phyloP scores from a whole-genome alignment of 2,113 vertebrate genomes.

The Xiphorhynchus elegans region DNA sequence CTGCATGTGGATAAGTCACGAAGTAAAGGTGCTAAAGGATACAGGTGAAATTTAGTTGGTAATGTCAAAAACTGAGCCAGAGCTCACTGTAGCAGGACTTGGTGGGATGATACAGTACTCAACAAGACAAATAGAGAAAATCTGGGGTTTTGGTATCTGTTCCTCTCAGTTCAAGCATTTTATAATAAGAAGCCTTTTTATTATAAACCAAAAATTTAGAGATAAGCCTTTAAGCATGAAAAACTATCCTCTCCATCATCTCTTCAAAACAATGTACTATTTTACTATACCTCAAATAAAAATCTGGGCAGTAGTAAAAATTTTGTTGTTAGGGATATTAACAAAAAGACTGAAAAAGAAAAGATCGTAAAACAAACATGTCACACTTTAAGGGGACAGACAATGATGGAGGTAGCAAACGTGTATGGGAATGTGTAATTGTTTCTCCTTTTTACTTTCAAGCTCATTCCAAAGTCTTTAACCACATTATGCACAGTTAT shows the following conservation, averaged over 20 bases:
- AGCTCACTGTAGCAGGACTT: neutral
- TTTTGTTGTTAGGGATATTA: neutral
- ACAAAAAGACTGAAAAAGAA: neutral
- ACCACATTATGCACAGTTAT: neutral
- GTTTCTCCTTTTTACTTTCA: neutral
- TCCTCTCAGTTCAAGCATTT: neutral
- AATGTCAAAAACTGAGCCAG: neutral
- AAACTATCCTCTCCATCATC: neutral
- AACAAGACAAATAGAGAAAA: neutral
- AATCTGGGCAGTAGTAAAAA: neutral
- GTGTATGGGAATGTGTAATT: neutral
- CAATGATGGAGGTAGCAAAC: neutral
- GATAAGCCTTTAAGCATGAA: neutral
- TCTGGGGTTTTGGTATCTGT: neutral
- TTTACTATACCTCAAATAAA: neutral
- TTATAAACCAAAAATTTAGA: neutral
- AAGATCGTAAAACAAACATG: neutral
- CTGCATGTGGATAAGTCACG: neutral
- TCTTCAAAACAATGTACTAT: neutral
- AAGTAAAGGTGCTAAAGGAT: neutral
- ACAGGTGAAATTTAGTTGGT: neutral
- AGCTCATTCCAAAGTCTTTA: conserved; percentile 12
- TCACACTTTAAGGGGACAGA: neutral
- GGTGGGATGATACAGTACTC: neutral
- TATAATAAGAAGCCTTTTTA: neutral